A percentile compares a stretch with the other conserved stretches of the same genome.
Conservation (phyloP, 2,888 invertebrate species). For the Tachystola acroxantha region DNA sequence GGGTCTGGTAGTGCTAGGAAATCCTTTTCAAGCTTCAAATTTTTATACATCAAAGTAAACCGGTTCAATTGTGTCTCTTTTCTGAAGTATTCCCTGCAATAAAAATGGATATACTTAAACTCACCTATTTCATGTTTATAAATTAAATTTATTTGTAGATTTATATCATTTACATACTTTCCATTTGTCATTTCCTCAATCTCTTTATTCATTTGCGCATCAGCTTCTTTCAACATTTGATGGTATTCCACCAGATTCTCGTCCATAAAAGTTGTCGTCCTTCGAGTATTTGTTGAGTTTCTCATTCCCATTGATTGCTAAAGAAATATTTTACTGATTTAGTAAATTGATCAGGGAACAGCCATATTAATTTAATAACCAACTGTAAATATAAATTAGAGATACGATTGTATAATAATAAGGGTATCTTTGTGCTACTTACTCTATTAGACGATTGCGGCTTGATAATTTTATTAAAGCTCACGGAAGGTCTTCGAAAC, state of each 20-base stretch:
- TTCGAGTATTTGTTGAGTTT: slow-evolving; percentile 47
- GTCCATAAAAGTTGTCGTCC: slow-evolving; percentile 83
- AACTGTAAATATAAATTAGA: neutral
- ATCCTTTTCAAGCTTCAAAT: slow-evolving; percentile 81
- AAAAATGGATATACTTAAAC: no score
- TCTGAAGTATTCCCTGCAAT: slow-evolving; percentile 82
- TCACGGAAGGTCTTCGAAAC: slow-evolving; percentile 63
- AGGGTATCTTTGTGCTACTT: slow-evolving; percentile 28
- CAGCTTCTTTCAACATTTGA: slow-evolving; percentile 81
- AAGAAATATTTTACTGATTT: slow-evolving; percentile 41
- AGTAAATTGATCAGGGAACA: no score
- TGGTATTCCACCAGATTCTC: slow-evolving; percentile 81
- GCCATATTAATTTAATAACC: no score
- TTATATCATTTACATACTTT: slow-evolving; percentile 33
- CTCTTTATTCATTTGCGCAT: slow-evolving; percentile 87
- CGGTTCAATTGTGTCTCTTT: slow-evolving; percentile 77
- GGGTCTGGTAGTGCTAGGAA: slow-evolving; percentile 88
- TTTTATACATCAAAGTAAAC: slow-evolving; percentile 67
- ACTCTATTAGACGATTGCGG: no score
- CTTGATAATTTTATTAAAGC: slow-evolving; percentile 63
- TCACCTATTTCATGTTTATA: no score
- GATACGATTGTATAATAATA: slow-evolving; percentile 7
- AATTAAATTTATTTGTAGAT: no score
- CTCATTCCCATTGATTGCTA: slow-evolving; percentile 72
- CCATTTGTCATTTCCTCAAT: slow-evolving; percentile 91